Conservation (phyloP, 2,888 invertebrate genomes). For the Latheticus oryzae region DNA sequence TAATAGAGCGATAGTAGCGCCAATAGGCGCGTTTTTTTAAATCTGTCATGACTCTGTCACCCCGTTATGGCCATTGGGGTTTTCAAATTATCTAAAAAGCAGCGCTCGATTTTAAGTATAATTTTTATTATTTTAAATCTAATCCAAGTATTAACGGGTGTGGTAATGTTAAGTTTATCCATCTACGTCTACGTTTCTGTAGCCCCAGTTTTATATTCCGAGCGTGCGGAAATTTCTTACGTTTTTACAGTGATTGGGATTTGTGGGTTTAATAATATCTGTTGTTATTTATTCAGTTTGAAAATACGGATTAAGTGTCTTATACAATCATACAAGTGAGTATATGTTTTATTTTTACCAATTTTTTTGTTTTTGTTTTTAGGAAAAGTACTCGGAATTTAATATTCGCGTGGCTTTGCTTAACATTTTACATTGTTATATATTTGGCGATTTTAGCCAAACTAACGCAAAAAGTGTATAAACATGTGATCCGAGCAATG, state of each 20-base stretch:
- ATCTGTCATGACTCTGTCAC: no score
- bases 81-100: constrained; percentile 43
- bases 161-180: constrained; percentile 57
- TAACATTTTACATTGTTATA: constrained; percentile 59
- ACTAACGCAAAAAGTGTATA: constrained; percentile 60
- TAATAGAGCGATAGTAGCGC: no score
- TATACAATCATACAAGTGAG: constrained; percentile 62
- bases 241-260: constrained; percentile 62
- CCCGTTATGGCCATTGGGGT: constrained; percentile 37
- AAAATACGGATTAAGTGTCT: constrained; percentile 62
- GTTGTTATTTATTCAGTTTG: constrained; percentile 61
- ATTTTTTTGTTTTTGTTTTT: constrained; percentile 42
- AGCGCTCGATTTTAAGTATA: constrained; percentile 53
- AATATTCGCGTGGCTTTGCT: constrained; percentile 60
- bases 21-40: not conserved
- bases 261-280: constrained; percentile 60
- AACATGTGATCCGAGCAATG: constrained; percentile 63
- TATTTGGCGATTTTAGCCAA: constrained; percentile 59
- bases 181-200: constrained; percentile 59
- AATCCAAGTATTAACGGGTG: constrained; percentile 59
- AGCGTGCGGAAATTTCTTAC: constrained; percentile 62
- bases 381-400: constrained; percentile 63
- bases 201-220: constrained; percentile 60
- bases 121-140: constrained; percentile 56
- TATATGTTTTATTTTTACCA: no score